Evolutionary conservation across 2,797 vertebrate species (phyloP), one percentile per base, ranked within the genome.

Genomic region (Hirundo rustica): DNA sequence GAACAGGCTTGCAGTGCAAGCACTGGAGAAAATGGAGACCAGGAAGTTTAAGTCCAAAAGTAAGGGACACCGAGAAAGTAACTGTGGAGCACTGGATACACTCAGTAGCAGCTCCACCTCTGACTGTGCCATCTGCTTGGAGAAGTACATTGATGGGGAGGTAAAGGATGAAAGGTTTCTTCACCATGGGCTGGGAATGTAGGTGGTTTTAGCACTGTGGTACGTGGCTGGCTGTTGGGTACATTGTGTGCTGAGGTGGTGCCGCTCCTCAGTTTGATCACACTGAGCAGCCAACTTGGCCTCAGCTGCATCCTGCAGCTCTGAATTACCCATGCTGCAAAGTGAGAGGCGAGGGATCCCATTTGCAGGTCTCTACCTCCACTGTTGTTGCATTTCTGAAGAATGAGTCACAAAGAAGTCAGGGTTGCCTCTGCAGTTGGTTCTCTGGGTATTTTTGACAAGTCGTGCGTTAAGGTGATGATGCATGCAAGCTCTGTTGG

Each of bases 131-230:
- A 99, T 99, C 98, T 99, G 99, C 96, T 98, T 99, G 95, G 99
- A 99, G 98, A 99, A 99, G 95, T 99, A 99, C 98, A 99, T 99
- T 4, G 99, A 99, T 2, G 99, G 99, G 60, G 99, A 99, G 99
- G 99, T 99, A 97, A 98, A 94, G 53, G 55, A 61, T 47, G 70
- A 66, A 66, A 60, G 29, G 29, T 36, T 48, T 86, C 47, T 91
- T 88, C 64, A 85, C 29, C 27, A 2, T 0, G 60, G 64, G 34
- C 71, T 93, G 53, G 86, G 80, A 68, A 16, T 2, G 25, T 38
- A 44, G 74, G 42, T 88, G 82, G 19, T 62, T 75, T 21, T 50
- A 58, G 65, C 74, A 10, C 20, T 48, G 50, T 62, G 60, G 11
- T 66, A 12, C 0, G 0, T 10, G 20, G 25, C 48, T 72, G 47